A percentile compares a stretch with the other conserved stretches of the same genome.
Conservation (phyloP, 2,113 vertebrate genomes). For the Equus przewalskii region DNA sequence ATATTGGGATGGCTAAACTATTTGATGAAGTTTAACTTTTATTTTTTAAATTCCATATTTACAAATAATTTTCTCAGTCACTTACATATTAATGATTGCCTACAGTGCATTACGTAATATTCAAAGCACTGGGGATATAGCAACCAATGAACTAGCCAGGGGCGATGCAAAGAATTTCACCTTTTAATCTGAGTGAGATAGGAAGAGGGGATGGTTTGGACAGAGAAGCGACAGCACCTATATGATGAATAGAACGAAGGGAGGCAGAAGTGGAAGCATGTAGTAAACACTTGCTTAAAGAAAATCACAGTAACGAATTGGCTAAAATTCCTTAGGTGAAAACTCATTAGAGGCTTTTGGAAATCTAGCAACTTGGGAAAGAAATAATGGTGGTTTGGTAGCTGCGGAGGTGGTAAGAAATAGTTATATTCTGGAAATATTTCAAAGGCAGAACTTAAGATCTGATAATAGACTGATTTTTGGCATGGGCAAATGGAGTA, state of each 20-base stretch:
- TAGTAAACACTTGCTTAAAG: not conserved
- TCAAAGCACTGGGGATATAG: not conserved
- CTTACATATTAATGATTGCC: not conserved
- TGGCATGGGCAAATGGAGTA: not conserved
- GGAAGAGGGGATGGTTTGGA: not conserved
- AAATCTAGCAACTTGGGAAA: constrained; percentile 72
- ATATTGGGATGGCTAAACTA: not conserved
- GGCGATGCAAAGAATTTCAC: not conserved
- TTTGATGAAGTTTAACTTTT: not conserved
- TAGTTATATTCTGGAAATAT: not conserved
- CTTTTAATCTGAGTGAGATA: constrained; percentile 29
- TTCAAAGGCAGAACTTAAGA: not conserved
- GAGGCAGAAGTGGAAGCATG: not conserved
- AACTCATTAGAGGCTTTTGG: not conserved
- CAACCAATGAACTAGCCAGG: not conserved
- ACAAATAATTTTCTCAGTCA: not conserved
- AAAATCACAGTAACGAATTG: not conserved
- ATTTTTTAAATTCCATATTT: constrained; percentile 23
- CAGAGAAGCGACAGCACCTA: not conserved
- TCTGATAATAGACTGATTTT: constrained; percentile 14
- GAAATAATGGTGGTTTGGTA: not conserved
- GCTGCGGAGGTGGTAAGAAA: not conserved
- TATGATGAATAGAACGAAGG: not conserved
- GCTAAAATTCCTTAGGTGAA: not conserved
- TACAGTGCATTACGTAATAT: not conserved